Base-by-base conservation (phyloP, 2,797 vertebrate genomes). In the Orestias chungarensis region DNA sequence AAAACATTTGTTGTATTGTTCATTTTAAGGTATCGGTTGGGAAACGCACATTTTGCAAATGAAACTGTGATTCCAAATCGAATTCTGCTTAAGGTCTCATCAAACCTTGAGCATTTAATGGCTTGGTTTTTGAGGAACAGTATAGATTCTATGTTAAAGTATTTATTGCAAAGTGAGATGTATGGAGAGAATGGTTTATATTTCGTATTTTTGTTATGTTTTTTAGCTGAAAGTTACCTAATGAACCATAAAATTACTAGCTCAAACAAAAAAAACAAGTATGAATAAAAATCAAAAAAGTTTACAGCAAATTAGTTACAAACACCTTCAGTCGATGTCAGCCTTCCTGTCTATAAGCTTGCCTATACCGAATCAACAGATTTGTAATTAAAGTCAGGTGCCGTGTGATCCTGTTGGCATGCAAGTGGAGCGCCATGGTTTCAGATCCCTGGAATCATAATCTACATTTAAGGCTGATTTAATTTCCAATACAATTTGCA, bases 381-480 rank as follows among this genome's bases (percentile, higher is more conserved):
- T 59, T 35, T n/a, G 35, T 62, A 62, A 62, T 62, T n/a, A 40
- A 62, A 35, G 33, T 62, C 23, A 62, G 59, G 35, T 62, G 35
- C 23, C 11, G 10, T 62, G 33, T 40, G 4, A 62, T 62, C 59
- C 35, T n/a, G 33, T 40, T 62, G 59, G 35, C 35, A 40, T n/a
- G 33, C 4, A 35, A 40, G 11, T 31, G 18, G 12, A 20, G 9
- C 1, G 20, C 23, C 35, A 35, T 61, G 33, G 23, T 61, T 61
- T 38, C 31, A 38, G 31, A 61, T 61, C 38, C 10, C 57, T 38
- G 33, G 57, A 31, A 35, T 61, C 57, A n/a, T 38, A 23, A 38
- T 61, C 9, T 62, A 23, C 20, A 20, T 61, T 29, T 35, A 5
- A 33, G 20, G 33, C 35, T 35, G 33, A 61, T 12, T 35, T 61